Percentiles rank a stretch among this genome's conserved stretches.
These are phyloP conservation scores for Platynereis dumerilii DNA, from an alignment of 2,888 invertebrate genomes.

Conservation along the genomic window DNA sequence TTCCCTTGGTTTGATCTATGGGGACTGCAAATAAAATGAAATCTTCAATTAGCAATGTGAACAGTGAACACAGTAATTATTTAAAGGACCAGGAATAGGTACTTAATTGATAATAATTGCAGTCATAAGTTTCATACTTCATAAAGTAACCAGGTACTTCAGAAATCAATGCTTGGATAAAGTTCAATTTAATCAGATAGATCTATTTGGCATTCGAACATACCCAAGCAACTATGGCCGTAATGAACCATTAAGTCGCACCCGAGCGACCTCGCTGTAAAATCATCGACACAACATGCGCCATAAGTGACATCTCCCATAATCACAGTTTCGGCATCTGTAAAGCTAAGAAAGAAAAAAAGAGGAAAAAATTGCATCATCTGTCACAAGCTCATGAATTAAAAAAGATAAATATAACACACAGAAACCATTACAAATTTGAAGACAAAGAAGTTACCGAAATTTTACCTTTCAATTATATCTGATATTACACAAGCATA, in stretches of 20 bases:
- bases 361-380: background rate
- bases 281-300: constrained; percentile 98
- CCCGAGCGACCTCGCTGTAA: constrained; percentile 86
- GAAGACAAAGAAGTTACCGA: too few species aligned
- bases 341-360: constrained; percentile 69
- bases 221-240: constrained; percentile 88
- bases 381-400: background rate
- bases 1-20: constrained; percentile 67
- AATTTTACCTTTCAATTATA: constrained; percentile 74
- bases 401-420: background rate
- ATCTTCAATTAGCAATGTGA: background rate
- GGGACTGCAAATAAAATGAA: constrained; percentile 48
- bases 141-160: too few species aligned
- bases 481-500: constrained; percentile 93
- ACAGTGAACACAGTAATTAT: too few species aligned
- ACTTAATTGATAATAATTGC: too few species aligned
- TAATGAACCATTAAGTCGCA: constrained; percentile 94
- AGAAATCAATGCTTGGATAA: too few species aligned
- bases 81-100: too few species aligned
- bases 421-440: too few species aligned
- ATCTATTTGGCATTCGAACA: too few species aligned
- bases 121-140: too few species aligned
- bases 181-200: too few species aligned
- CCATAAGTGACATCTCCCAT: constrained; percentile 99
- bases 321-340: constrained; percentile 88